Evolutionary conservation across 2,888 invertebrate species (phyloP), one percentile per base, ranked within the genome.

Genomic region (Spisula solida): DNA sequence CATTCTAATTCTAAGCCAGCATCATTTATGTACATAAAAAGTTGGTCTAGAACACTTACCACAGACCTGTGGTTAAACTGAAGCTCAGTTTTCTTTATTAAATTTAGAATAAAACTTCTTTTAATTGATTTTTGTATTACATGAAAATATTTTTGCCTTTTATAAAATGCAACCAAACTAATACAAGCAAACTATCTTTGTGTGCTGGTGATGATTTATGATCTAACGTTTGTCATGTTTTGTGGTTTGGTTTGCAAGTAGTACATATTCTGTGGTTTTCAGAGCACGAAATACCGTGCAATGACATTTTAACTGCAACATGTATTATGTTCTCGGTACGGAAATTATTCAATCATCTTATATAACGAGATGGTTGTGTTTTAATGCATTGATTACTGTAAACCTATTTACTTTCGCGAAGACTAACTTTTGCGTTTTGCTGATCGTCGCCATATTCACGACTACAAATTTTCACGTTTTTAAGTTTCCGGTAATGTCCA

Each of bases 221-320:
- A 60, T 6, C n/a, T 31, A 0, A 70, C 29, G 5, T 31, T 31
- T 31, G 29, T 70, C 31, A 31, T 70, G 70, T 31, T 41, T 31
- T 70, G 70, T 70, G 70, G 70, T 31, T 12, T 70, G n/a, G 31
- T 70, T 70, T 70, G 31, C 29, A 70, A 70, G 29, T n/a, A 60
- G 60, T 60, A 60, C 20, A 60, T 18, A 31, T 31, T 70, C n/a
- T 70, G 31, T 31, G 70, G 70, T 31, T 70, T 10, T 31, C 10
- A n/a, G 10, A 16, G 29, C 70, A 31, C 16, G 60, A 31, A 29
- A 70, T 31, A 29, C 14, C 70, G 29, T 31, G 14, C 70, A 70
- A 70, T 31, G 29, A 70, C 29, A 70, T 70, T 60, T 70, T 70
- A 70, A 70, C 31, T 70, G 70, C 70, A 70, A 70, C 31, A 70